Conservation (phyloP, 2,888 invertebrate genomes). For the Gymnosoma rotundatum region DNA sequence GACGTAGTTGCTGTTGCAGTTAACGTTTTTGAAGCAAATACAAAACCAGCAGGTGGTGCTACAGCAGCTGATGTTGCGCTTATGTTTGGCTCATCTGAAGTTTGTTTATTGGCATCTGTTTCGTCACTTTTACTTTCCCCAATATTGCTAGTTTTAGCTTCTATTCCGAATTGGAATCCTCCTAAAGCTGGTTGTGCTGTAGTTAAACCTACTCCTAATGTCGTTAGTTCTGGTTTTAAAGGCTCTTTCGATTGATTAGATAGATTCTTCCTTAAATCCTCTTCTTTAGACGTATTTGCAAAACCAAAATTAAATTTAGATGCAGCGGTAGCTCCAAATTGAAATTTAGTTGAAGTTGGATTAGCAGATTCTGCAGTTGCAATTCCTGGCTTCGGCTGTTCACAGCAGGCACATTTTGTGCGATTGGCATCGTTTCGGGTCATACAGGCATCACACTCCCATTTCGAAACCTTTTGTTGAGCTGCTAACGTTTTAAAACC, state of each 20-base stretch:
- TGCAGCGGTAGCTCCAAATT: conserved; percentile 76
- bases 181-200: conserved; percentile 41
- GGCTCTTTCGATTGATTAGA: conserved; percentile 52
- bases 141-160: conserved; percentile 44
- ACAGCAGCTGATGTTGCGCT: conserved; percentile 50
- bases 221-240: conserved; percentile 38
- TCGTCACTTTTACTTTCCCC: conserved; percentile 67
- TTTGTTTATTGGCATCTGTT: conserved; percentile 64
- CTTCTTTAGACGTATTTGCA: conserved; percentile 72
- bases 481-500: conserved; percentile 80
- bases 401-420: conserved; percentile 85
- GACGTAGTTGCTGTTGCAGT: conserved; percentile 36
- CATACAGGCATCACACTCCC: conserved; percentile 86
- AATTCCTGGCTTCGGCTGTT: conserved; percentile 83
- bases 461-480: conserved; percentile 81
- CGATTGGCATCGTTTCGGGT: conserved; percentile 83
- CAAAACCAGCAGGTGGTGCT: conserved; percentile 36
- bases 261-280: conserved; percentile 68
- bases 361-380: conserved; percentile 66
- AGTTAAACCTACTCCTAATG: conserved; percentile 26
- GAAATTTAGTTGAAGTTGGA: conserved; percentile 74
- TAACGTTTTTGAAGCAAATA: conserved; percentile 33
- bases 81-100: conserved; percentile 34
- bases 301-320: conserved; percentile 81
- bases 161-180: conserved; percentile 71